A percentile compares a stretch with the other conserved stretches of the same genome.
These are phyloP conservation scores for Elegia similella DNA, from an alignment of 2,888 invertebrate species.

Conservation along the genomic window DNA sequence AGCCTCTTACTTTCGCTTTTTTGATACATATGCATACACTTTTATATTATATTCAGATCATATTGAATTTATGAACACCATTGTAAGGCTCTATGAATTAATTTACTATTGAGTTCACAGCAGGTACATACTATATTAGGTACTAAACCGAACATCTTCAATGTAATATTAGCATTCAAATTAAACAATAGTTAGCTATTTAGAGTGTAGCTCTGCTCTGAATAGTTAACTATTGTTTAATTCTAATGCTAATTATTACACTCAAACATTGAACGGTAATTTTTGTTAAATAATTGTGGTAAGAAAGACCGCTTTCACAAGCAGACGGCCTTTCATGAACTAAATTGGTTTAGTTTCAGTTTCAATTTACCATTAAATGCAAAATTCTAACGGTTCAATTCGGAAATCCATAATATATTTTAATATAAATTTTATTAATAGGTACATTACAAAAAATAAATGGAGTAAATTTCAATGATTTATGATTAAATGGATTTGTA, in stretches of 20 bases:
- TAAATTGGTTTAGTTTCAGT: conserved; percentile 26
- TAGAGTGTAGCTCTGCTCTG: no score
- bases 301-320: conserved; percentile 1
- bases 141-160: no score
- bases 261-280: not conserved
- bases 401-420: not conserved
- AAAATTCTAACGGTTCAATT: not conserved
- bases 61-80: no score
- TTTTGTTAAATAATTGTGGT: not conserved
- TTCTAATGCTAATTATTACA: not conserved
- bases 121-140: no score
- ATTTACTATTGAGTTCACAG: no score
- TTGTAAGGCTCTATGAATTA: no score
- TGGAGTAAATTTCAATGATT: not conserved
- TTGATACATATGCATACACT: no score
- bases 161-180: no score
- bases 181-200: no score
- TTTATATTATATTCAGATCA: no score
- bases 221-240: no score
- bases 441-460: not conserved
- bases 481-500: not conserved
- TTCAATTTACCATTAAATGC: conserved; percentile 23
- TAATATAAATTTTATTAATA: not conserved
- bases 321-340: not conserved
- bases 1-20: no score